Conservation (phyloP, 2,888 invertebrate genomes). For the Gymnoscelis rufifasciata region DNA sequence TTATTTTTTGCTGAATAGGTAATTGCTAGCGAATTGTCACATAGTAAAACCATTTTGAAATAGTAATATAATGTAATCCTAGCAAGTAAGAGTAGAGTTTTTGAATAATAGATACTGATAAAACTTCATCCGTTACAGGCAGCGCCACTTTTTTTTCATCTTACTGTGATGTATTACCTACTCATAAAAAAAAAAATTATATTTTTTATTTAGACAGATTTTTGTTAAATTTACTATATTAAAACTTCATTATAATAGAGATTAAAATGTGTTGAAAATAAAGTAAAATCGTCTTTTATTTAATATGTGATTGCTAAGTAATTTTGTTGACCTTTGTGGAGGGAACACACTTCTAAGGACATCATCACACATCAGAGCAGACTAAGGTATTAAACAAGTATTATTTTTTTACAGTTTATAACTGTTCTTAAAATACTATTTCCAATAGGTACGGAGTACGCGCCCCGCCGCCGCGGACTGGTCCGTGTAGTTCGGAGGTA, state of each 20-base stretch:
- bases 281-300: neutral
- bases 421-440: no score
- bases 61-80: slow-evolving; percentile 3
- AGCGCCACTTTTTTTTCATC: slow-evolving; percentile 1
- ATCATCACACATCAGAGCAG: no score
- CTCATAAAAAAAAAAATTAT: slow-evolving; percentile 8
- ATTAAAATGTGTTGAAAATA: slow-evolving; percentile 15
- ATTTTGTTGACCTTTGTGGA: no score
- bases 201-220: slow-evolving; percentile 4
- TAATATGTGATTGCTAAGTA: no score
- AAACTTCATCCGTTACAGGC: slow-evolving; percentile 8
- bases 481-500: no score
- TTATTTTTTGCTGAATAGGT: no score
- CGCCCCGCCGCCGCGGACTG: no score
- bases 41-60: no score
- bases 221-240: slow-evolving; percentile 6
- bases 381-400: no score
- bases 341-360: no score
- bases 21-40: neutral
- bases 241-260: slow-evolving; percentile 4
- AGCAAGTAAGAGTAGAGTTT: slow-evolving; percentile 11
- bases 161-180: slow-evolving; percentile 27
- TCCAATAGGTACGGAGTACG: no score
- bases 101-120: slow-evolving; percentile 2
- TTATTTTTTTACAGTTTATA: no score